These are phyloP conservation scores for Marmota monax DNA, from an alignment of 2,113 vertebrate species.

Conservation along the genomic window DNA sequence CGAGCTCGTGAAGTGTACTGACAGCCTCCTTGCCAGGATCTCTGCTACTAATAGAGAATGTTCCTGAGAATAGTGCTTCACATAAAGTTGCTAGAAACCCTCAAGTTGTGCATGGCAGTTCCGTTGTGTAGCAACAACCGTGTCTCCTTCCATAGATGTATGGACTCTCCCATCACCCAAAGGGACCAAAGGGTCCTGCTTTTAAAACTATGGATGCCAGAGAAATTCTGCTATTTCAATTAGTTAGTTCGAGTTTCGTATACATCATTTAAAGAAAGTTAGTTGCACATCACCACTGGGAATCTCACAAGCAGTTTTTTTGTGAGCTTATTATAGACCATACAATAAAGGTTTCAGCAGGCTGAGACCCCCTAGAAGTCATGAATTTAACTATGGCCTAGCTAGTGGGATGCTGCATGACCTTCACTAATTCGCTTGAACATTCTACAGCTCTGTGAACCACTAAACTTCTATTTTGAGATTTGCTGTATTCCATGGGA, in stretches of 20 bases:
- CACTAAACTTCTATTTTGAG: not conserved
- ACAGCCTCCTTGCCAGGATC: not conserved
- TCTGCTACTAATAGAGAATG: not conserved
- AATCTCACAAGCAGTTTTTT: conserved; percentile 26
- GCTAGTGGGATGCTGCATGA: not conserved
- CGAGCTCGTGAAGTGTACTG: fast-evolving
- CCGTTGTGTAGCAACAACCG: not conserved
- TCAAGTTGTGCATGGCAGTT: not conserved
- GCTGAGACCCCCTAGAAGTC: not conserved
- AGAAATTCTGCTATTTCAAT: not conserved
- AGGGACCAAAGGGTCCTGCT: not conserved
- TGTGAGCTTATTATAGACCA: not conserved
- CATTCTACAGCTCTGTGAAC: not conserved
- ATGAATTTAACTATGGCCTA: not conserved
- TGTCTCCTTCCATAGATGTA: not conserved
- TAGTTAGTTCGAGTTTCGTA: no score
- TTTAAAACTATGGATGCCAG: not conserved
- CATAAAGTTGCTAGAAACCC: not conserved
- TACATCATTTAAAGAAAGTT: conserved; percentile 9
- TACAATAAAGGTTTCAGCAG: not conserved
- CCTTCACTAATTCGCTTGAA: not conserved
- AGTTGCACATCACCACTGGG: not conserved
- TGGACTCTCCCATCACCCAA: not conserved
- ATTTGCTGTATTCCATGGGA: not conserved
- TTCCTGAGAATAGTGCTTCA: not conserved